These are phyloP conservation scores for Varanus komodoensis DNA, from an alignment of 2,113 vertebrate species.

Conservation along the genomic window DNA sequence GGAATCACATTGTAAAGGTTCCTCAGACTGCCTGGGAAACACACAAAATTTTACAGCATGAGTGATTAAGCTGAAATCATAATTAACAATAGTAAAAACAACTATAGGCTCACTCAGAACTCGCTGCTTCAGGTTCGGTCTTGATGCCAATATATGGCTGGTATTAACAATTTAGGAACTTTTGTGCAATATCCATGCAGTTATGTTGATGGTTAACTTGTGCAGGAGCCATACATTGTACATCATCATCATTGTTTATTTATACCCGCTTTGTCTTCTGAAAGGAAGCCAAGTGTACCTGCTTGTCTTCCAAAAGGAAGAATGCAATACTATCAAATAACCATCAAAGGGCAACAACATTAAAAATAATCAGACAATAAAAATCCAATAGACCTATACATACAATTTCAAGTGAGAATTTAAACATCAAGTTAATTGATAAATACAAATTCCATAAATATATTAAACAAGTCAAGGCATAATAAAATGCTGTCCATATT, in stretches of 20 bases:
- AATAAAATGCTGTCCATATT: too few relatives aligned
- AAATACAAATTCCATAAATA: too few relatives aligned
- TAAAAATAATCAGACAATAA: too few relatives aligned
- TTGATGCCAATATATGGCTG: neutral
- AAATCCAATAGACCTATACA: too few relatives aligned
- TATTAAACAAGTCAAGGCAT: too few relatives aligned
- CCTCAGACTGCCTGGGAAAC: neutral
- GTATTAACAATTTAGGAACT: neutral
- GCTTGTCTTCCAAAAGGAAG: too few relatives aligned
- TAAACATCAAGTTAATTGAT: too few relatives aligned
- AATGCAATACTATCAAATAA: too few relatives aligned
- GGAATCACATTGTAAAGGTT: neutral
- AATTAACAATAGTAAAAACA: neutral
- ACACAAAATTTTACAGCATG: neutral
- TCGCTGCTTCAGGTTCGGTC: neutral
- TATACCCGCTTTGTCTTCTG: too few relatives aligned
- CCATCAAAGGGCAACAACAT: too few relatives aligned
- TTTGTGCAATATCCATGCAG: neutral
- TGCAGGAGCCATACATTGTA: neutral
- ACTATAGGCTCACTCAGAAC: neutral
- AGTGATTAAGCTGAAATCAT: neutral
- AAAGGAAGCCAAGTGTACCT: too few relatives aligned
- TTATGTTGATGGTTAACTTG: neutral
- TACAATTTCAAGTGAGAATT: too few relatives aligned
- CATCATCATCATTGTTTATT: neutral